Evolutionary conservation across 2,888 invertebrate genomes (phyloP).

Genomic region (Polyommatus icarus): DNA sequence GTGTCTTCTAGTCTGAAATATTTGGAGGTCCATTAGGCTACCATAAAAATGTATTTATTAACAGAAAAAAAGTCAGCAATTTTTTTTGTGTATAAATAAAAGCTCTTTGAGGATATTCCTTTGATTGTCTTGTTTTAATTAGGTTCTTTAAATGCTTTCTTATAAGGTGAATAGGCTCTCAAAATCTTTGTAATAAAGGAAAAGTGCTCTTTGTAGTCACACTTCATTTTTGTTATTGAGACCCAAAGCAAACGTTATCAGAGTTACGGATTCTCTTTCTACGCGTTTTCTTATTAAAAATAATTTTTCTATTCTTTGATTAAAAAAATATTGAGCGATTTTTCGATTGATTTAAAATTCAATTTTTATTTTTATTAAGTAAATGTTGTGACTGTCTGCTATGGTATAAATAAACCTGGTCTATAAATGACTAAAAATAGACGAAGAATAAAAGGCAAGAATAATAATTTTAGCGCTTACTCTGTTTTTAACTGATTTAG

Average conservation of each 20-base stretch:
- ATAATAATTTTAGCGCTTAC: no score
- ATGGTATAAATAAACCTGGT: neutral
- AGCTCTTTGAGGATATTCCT: neutral
- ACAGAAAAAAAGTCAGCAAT: neutral
- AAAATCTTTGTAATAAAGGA: neutral
- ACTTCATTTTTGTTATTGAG: neutral
- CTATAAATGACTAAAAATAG: no score
- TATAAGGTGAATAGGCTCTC: neutral
- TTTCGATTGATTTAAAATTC: no score
- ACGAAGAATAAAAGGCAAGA: no score
- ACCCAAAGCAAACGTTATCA: neutral
- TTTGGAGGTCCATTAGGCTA: neutral
- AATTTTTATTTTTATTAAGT: no score
- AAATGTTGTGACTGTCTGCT: neutral
- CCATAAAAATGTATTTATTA: neutral
- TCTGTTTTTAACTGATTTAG: no score
- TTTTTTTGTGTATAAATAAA: no score
- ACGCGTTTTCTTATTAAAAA: neutral
- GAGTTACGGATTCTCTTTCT: neutral
- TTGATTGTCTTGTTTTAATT: neutral
- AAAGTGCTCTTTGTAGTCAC: neutral
- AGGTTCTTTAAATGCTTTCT: neutral
- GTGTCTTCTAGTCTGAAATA: no score
- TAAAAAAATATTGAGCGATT: no score
- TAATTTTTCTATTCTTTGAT: neutral